Base-by-base conservation (phyloP, 2,113 vertebrate species). In the Poecilia latipinna region DNA sequence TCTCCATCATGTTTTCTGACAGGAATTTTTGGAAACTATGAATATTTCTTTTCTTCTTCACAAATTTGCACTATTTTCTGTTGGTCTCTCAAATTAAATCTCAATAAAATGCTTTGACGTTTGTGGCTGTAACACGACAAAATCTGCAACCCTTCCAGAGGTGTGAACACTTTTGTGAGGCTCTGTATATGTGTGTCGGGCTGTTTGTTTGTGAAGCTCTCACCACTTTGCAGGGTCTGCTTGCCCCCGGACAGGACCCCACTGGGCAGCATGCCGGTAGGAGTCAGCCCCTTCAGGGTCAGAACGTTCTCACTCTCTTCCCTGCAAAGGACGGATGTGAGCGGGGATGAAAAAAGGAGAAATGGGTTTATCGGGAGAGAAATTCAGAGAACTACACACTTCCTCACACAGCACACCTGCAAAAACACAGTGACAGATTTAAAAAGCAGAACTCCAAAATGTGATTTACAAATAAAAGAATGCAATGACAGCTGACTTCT, bases 231-330 rank as follows among this genome's bases (percentile, higher is more conserved):
- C 83, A 96, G 91, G 72, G 95, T 96, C 91, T 95, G 94, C 71
- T 95, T 95, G 71, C 95, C 95, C 71, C 95, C 95, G 69, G 95
- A 93, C 64, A 96, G 85, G 31, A 96, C 95, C 74, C 95, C 95
- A 12, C 95, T 95, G 70, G 95, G 95, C 86, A 96, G 87, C 95
- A 95, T 96, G 75, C 95, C 95, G 19, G 95, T 96, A 1, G 95
- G 95, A 39, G 95, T 96, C 86, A 96, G 81, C 10, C 95, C 95
- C 85, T 96, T 96, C 79, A 96, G 93, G 68, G 95, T 96, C 92
- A 96, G 85, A 77, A 96, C 95, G 42, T 95, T 96, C 92, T 96
- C 95, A 79, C 95, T 96, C 84, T 96, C 95, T 93, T 96, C 95
- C 87, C 95, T 95, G 88, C 67, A 65, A 81, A 44, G 39, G 64